Evolutionary conservation across 2,888 invertebrate species (phyloP), one percentile per base, ranked within the genome.

Genomic region (Xanthorhoe spadicearia): DNA sequence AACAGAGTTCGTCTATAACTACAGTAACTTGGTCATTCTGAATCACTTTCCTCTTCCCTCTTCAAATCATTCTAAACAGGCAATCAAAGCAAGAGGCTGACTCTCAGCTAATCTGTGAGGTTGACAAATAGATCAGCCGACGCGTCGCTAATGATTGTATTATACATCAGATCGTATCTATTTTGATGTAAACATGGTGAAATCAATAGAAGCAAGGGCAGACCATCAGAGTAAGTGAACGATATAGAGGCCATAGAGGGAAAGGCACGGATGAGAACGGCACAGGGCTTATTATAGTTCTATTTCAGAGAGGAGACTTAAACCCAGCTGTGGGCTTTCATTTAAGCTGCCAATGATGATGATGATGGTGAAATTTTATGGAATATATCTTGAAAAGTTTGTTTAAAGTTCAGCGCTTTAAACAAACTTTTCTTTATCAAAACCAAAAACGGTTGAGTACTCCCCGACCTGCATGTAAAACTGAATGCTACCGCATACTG

Each of bases 401-500:
- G n/a, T n/a, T n/a, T n/a, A n/a, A n/a, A n/a, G n/a, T n/a, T n/a
- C n/a, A n/a, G n/a, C n/a, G n/a, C n/a, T n/a, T n/a, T 10, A 38
- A 38, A 13, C 38, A 3, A 10, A 1, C 2, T 38, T 38, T 38
- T 38, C 38, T 38, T 13, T 7, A 38, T 10, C 5, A n/a, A 15
- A 50, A 60, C 60, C 58, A 71, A 68, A 69, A 62, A 56, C 48
- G 61, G 48, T 62, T 63, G 59, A 83, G 84, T 43, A 81, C 82
- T 78, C 74, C 73, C 70, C 65, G 65, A 69, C 61, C 68, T 62
- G 28, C 74, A 76, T 80, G 80, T 77, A 78, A 76, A 77, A 79
- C 78, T 80, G 78, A 77, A 80, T 77, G 83, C 84, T 80, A 83
- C 86, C 84, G 85, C 84, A 79, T 84, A 81, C 80, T 79, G 71